Conservation (phyloP, 2,797 vertebrate species). For the Rhabdophis nuchalis region DNA sequence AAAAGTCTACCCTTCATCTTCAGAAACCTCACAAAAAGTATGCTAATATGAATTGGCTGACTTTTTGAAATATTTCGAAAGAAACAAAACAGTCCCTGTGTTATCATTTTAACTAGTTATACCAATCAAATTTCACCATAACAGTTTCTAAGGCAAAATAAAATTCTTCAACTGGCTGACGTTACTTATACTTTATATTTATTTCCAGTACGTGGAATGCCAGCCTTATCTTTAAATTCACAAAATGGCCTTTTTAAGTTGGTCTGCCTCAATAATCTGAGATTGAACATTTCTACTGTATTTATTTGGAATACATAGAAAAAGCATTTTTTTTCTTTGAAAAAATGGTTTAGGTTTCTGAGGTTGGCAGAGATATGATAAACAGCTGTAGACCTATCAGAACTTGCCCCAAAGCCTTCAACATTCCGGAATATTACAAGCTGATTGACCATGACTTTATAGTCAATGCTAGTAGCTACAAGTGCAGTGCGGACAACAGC, state of each 20-base stretch:
- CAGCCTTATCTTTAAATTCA: background rate
- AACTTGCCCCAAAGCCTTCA: background rate
- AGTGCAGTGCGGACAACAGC: background rate
- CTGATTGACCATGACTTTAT: slow-evolving; percentile 24
- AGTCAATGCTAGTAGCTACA: background rate
- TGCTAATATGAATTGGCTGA: background rate
- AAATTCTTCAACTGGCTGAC: background rate
- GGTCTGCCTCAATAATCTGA: background rate
- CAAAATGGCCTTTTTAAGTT: background rate
- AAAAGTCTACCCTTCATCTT: slow-evolving; percentile 37
- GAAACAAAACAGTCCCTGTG: fast-evolving
- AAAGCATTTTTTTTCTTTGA: slow-evolving; percentile 29
- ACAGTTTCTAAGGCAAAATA: background rate
- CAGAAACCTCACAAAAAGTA: background rate
- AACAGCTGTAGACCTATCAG: background rate
- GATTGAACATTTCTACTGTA: background rate
- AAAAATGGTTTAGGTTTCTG: slow-evolving; percentile 22
- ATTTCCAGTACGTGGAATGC: background rate
- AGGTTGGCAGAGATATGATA: slow-evolving; percentile 8
- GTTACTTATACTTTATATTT: background rate
- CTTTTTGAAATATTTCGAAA: background rate
- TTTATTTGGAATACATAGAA: background rate
- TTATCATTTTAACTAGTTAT: background rate
- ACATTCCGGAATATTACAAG: slow-evolving; percentile 24
- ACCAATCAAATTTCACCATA: background rate